Conservation (phyloP, 2,797 vertebrate genomes). For the Anguilla marmorata region DNA sequence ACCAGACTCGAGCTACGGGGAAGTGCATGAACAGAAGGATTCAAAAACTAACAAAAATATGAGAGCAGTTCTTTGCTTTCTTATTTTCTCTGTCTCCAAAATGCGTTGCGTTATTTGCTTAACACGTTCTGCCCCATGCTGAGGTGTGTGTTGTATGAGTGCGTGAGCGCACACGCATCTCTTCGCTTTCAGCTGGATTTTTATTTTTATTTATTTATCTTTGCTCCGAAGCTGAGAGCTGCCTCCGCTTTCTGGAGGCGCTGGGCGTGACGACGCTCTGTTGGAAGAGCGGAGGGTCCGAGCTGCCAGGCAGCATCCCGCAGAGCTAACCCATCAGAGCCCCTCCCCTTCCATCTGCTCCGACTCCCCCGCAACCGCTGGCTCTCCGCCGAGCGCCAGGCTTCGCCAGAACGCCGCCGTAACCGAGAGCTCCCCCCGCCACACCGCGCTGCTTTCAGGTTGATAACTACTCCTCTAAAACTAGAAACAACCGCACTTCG, state of each 20-base stretch:
- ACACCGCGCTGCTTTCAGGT: background rate
- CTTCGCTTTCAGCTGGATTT: background rate
- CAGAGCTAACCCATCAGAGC: background rate
- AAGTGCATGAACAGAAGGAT: background rate
- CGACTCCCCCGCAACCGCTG: background rate
- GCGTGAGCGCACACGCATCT: background rate
- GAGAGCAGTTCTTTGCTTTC: background rate
- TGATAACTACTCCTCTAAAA: background rate
- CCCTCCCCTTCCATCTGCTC: conserved; percentile 10
- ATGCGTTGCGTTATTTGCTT: background rate
- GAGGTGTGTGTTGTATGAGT: background rate
- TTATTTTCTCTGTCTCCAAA: background rate
- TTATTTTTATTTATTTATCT: background rate
- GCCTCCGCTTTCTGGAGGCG: background rate
- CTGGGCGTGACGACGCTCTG: background rate
- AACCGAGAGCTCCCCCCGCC: background rate
- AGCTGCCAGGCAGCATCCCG: background rate
- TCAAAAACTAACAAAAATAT: background rate
- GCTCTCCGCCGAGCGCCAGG: background rate
- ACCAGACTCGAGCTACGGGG: background rate
- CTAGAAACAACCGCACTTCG: background rate
- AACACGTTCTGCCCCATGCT: background rate
- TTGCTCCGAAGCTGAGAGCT: background rate
- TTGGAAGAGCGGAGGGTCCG: background rate
- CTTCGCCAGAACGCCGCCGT: background rate